Conservation (phyloP, 2,797 vertebrate species). For the Zonotrichia albicollis region DNA sequence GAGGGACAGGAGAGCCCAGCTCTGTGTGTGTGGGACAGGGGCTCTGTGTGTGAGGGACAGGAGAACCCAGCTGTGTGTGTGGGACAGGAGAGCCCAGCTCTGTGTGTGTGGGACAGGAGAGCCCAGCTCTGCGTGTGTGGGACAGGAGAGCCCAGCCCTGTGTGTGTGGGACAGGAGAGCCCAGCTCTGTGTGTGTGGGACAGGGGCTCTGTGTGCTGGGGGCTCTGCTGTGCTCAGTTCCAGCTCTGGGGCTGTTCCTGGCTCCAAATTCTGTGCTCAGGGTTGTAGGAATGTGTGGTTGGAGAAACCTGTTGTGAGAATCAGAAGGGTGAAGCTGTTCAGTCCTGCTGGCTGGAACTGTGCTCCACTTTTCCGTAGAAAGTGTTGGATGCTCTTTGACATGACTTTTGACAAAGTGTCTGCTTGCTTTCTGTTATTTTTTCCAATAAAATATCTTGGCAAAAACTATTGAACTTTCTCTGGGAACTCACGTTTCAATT, state of each 20-base stretch:
- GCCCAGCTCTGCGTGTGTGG: neutral
- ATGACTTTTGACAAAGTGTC: neutral
- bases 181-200: neutral
- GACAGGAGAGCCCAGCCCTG: too few species aligned
- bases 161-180: neutral
- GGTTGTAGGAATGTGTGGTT: neutral
- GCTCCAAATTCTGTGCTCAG: neutral
- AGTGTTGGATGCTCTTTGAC: neutral
- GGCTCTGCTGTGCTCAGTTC: neutral
- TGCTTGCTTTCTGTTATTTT: conserved; percentile 6
- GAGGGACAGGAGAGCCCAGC: too few species aligned
- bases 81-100: neutral
- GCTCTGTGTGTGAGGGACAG: neutral
- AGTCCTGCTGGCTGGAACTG: neutral
- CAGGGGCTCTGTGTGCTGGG: neutral
- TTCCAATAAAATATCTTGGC: neutral
- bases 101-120: neutral
- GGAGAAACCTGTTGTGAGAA: neutral
- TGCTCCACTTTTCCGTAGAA: neutral
- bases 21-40: neutral
- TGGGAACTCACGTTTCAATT: neutral
- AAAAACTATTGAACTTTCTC: neutral
- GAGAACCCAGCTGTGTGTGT: neutral
- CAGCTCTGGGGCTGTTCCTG: neutral
- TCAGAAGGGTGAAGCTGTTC: neutral